phyloP scores from a whole-genome alignment of 2,113 vertebrate genomes.

The Vanacampus margaritifer region DNA sequence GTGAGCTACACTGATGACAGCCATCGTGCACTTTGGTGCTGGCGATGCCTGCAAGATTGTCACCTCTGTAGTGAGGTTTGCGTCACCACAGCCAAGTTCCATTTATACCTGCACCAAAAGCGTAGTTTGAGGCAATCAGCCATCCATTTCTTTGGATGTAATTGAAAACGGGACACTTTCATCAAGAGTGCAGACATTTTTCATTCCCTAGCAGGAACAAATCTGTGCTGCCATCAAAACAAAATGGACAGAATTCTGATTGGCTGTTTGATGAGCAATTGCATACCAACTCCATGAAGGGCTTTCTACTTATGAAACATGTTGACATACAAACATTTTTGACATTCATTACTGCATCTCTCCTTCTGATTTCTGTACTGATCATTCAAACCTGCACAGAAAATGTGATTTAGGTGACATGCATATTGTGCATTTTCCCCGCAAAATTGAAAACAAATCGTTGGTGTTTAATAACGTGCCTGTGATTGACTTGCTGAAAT shows the following conservation, averaged over 20 bases:
- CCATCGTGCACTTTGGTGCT: conserved; percentile 33
- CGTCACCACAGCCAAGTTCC: conserved; percentile 20
- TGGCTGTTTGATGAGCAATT: background rate
- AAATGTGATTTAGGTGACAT: background rate
- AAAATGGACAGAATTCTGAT: background rate
- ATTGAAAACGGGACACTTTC: conserved; percentile 2
- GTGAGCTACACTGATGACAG: conserved; percentile 31
- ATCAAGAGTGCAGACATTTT: conserved; percentile 4
- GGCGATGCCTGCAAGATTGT: conserved; percentile 30
- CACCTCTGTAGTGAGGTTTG: conserved; percentile 36
- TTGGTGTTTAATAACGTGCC: no score
- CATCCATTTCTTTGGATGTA: background rate
- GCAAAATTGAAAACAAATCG: background rate
- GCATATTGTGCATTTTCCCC: background rate
- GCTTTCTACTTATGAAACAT: background rate
- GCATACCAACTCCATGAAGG: background rate
- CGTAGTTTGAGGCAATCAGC: background rate
- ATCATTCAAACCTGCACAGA: background rate
- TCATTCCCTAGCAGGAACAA: background rate
- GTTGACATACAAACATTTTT: background rate
- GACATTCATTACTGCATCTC: background rate
- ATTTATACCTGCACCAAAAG: background rate
- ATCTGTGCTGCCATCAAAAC: background rate
- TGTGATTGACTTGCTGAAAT: background rate
- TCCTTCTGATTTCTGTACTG: background rate